A percentile compares a stretch with the other conserved stretches of the same genome.
These are phyloP conservation scores for Acronicta aceris DNA, from an alignment of 2,888 invertebrate species.

Conservation along the genomic window DNA sequence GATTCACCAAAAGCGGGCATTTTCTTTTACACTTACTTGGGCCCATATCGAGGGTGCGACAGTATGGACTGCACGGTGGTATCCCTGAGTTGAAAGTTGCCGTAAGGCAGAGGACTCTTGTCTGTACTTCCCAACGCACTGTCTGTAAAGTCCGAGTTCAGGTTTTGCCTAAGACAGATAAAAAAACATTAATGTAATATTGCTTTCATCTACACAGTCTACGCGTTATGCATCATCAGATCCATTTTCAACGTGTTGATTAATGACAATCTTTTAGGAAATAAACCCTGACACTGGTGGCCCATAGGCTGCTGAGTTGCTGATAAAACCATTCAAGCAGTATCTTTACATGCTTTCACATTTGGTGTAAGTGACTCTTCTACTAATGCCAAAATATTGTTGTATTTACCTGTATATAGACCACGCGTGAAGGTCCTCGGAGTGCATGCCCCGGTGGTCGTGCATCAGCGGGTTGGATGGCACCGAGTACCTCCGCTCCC, in stretches of 20 bases:
- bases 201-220: too few relatives aligned
- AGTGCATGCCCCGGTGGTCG: slow-evolving; percentile 94
- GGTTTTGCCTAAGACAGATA: slow-evolving; percentile 93
- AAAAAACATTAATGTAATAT: neutral
- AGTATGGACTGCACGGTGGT: slow-evolving; percentile 97
- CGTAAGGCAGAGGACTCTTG: slow-evolving; percentile 97
- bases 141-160: slow-evolving; percentile 98
- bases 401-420: slow-evolving; percentile 94
- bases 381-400: neutral
- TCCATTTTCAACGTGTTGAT: too few relatives aligned
- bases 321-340: too few relatives aligned
- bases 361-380: too few relatives aligned
- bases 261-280: too few relatives aligned
- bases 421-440: slow-evolving; percentile 98
- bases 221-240: too few relatives aligned
- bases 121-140: slow-evolving; percentile 97
- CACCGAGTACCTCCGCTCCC: slow-evolving; percentile 96
- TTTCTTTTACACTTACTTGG: slow-evolving; percentile 91
- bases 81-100: slow-evolving; percentile 97
- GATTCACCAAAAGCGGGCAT: too few relatives aligned
- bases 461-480: slow-evolving; percentile 93
- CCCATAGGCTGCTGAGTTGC: too few relatives aligned
- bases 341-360: too few relatives aligned
- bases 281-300: too few relatives aligned
- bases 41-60: slow-evolving; percentile 96